Conservation (phyloP, 1,140 invertebrate genomes). For the Danaus melanippus region DNA sequence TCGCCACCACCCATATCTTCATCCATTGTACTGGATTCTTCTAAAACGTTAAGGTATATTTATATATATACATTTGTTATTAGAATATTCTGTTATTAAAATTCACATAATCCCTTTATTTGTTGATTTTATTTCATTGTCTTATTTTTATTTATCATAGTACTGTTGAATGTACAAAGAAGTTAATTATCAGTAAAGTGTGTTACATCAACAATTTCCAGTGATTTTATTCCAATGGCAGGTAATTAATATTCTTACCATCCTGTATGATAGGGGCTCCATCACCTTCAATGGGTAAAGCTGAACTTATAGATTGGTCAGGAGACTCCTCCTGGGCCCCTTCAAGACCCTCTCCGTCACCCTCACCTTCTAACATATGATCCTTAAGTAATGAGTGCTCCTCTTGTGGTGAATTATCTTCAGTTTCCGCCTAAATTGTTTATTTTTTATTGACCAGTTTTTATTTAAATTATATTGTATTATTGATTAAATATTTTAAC, state of each 20-base stretch:
- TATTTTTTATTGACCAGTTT: too few species aligned
- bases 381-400: slow-evolving; percentile 56
- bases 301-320: slow-evolving; percentile 67
- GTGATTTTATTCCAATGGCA: too few species aligned
- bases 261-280: slow-evolving; percentile 53
- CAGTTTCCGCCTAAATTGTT: slow-evolving; percentile 53
- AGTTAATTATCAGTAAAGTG: too few species aligned
- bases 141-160: too few species aligned
- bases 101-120: too few species aligned
- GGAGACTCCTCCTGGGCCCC: slow-evolving; percentile 61
- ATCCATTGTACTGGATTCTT: slow-evolving; percentile 68
- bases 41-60: slow-evolving; percentile 20
- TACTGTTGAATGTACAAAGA: too few species aligned
- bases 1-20: slow-evolving; percentile 65
- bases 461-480: too few species aligned
- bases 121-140: too few species aligned
- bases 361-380: slow-evolving; percentile 40
- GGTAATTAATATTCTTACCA: slow-evolving; percentile 29
- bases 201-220: too few species aligned
- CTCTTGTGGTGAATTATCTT: slow-evolving; percentile 60
- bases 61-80: too few species aligned
- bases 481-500: neutral
- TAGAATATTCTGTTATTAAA: too few species aligned
- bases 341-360: slow-evolving; percentile 27
- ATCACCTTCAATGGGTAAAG: slow-evolving; percentile 58